These are phyloP conservation scores for Eulemur macaco DNA, from an alignment of 2,113 vertebrate genomes.

Conservation along the genomic window DNA sequence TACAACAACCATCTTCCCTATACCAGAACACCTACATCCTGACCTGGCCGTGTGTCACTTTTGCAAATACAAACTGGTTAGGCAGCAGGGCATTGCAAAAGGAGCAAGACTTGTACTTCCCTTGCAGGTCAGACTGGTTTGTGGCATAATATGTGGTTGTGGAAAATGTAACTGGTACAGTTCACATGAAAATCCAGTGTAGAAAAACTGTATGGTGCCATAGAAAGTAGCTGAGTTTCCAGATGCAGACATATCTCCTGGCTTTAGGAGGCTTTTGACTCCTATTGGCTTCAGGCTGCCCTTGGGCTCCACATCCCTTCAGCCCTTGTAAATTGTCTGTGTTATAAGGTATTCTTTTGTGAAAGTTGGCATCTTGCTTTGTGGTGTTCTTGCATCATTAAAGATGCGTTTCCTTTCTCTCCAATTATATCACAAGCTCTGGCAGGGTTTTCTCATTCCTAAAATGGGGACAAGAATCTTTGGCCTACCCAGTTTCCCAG, in stretches of 20 bases:
- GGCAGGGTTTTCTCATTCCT: background rate
- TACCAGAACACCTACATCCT: constrained; percentile 8
- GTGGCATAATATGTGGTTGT: constrained; percentile 40
- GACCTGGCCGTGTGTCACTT: background rate
- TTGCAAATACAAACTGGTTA: constrained; percentile 71
- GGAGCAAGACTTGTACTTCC: constrained; percentile 46
- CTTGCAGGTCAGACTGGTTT: constrained; percentile 75
- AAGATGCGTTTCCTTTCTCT: background rate
- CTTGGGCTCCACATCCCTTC: background rate
- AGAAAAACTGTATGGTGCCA: background rate
- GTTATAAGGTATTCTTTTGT: constrained; percentile 10
- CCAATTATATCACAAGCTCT: background rate
- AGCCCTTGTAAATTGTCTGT: background rate
- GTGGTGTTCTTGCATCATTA: background rate
- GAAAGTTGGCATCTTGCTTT: background rate
- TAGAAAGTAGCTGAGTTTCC: constrained; percentile 10
- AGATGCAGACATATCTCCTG: background rate
- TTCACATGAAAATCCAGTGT: background rate
- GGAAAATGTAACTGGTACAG: constrained; percentile 47
- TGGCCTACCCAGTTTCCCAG: background rate
- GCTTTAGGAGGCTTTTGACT: background rate
- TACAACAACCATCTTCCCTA: background rate
- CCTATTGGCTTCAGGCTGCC: background rate
- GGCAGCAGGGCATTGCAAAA: constrained; percentile 68
- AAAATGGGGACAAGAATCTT: constrained; percentile 24